Evolutionary conservation across 2,113 vertebrate genomes (phyloP).

Genomic region (human): DNA sequence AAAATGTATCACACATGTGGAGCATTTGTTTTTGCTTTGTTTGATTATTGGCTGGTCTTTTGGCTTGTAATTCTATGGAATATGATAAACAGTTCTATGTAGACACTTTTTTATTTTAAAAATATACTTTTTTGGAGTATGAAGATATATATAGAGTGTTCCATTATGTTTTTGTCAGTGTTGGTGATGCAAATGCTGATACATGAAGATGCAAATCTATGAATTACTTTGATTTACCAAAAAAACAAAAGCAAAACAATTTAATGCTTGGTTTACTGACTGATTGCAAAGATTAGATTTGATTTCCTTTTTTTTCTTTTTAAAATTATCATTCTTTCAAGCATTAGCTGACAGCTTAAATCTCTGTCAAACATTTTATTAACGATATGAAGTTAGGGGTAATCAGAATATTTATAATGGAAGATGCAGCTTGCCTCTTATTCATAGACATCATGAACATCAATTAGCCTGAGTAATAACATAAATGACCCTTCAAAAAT

Average conservation of each 20-base stretch:
- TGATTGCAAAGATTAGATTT: background rate
- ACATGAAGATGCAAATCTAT: background rate
- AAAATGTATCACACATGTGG: background rate
- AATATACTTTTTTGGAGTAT: background rate
- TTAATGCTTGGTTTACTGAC: background rate
- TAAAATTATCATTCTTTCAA: background rate
- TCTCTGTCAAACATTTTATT: background rate
- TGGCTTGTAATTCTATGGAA: background rate
- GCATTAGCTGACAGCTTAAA: background rate
- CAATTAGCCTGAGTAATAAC: constrained; percentile 1
- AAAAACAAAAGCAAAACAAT: background rate
- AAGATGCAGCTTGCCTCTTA: background rate
- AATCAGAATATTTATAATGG: background rate
- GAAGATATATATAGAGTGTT: background rate
- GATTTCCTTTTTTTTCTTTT: background rate
- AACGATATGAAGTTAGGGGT: background rate
- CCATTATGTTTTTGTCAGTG: background rate
- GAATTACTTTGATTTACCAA: background rate
- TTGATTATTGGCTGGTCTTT: background rate
- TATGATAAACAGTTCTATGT: background rate
- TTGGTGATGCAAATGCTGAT: background rate
- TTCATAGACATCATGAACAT: background rate
- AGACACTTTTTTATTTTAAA: background rate
- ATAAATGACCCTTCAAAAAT: background rate
- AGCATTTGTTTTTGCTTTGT: background rate